A percentile compares a stretch with the other conserved stretches of the same genome.
phyloP scores from a whole-genome alignment of 1,140 invertebrate genomes.

The Drosophila chauvacae region DNA sequence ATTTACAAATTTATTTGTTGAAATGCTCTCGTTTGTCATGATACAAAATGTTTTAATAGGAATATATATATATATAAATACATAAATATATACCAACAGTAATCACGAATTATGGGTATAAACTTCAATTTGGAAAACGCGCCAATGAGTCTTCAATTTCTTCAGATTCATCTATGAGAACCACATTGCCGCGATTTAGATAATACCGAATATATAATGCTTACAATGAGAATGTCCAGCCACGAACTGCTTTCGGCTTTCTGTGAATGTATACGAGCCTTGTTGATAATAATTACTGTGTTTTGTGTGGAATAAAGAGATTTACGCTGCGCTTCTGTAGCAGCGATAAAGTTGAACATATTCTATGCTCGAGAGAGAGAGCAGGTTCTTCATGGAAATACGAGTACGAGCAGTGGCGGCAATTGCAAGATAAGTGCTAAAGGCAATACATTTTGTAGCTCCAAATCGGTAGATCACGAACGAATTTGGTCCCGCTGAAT shows the following conservation, averaged over 20 bases:
- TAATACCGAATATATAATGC: constrained; percentile 68
- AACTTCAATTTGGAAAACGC: constrained; percentile 55
- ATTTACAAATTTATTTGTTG: constrained; percentile 78
- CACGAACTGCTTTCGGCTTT: constrained; percentile 34
- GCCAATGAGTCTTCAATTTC: constrained; percentile 32
- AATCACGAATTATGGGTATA: constrained; percentile 59
- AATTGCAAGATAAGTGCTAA: constrained; percentile 51
- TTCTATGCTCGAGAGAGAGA: constrained; percentile 60
- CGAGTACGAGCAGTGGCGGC: constrained; percentile 16
- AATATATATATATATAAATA: constrained; percentile 71
- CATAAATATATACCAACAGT: constrained; percentile 67
- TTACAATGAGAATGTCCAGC: constrained; percentile 62
- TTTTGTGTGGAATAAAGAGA: constrained; percentile 54
- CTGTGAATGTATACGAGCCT: constrained; percentile 66
- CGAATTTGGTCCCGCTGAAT: constrained; percentile 72
- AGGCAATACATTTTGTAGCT: constrained; percentile 45
- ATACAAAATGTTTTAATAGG: constrained; percentile 70
- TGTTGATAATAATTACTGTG: constrained; percentile 64
- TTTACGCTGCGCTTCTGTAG: constrained; percentile 22
- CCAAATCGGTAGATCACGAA: constrained; percentile 47
- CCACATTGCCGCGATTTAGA: constrained; percentile 50
- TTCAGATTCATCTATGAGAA: constrained; percentile 36
- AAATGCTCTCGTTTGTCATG: constrained; percentile 68
- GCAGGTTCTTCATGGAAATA: constrained; percentile 7
- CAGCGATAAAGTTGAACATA: constrained; percentile 70